These are phyloP conservation scores for Phallusia fumigata DNA, from an alignment of 23 tunicate species.

Conservation along the genomic window DNA sequence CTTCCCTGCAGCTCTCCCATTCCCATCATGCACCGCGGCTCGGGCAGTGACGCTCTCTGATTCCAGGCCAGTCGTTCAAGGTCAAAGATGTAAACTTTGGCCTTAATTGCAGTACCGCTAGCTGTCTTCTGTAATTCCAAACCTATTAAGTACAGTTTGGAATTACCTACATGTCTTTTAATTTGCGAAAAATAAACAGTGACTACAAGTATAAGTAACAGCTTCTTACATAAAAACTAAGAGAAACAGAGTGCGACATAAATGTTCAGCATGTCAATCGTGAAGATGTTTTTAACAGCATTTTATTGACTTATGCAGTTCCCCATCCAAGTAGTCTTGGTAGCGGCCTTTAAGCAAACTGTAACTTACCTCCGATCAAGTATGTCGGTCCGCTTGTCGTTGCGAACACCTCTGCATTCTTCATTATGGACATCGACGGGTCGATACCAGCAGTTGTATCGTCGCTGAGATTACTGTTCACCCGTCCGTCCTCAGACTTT, in stretches of 20 bases:
- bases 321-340: no score
- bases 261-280: no score
- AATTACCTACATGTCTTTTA: no score
- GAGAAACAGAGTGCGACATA: no score
- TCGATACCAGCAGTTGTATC: conserved; percentile 15
- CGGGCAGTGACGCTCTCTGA: conserved; percentile 29
- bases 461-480: neutral
- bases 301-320: no score
- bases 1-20: conserved; percentile 50
- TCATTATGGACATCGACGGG: conserved; percentile 57
- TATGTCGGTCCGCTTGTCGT: conserved; percentile 59
- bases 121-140: conserved; percentile 51
- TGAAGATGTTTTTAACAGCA: no score
- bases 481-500: neutral
- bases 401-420: conserved; percentile 69
- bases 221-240: no score
- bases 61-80: conserved; percentile 43
- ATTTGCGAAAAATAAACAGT: no score
- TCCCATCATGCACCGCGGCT: conserved; percentile 82
- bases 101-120: conserved; percentile 24
- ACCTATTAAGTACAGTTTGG: conserved; percentile 51
- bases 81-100: conserved; percentile 54
- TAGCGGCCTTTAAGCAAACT: no score
- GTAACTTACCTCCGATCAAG: conserved; percentile 72
- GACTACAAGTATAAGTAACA: no score